These are phyloP conservation scores for Channallabes apus DNA, from an alignment of 2,797 vertebrate species.

Conservation along the genomic window DNA sequence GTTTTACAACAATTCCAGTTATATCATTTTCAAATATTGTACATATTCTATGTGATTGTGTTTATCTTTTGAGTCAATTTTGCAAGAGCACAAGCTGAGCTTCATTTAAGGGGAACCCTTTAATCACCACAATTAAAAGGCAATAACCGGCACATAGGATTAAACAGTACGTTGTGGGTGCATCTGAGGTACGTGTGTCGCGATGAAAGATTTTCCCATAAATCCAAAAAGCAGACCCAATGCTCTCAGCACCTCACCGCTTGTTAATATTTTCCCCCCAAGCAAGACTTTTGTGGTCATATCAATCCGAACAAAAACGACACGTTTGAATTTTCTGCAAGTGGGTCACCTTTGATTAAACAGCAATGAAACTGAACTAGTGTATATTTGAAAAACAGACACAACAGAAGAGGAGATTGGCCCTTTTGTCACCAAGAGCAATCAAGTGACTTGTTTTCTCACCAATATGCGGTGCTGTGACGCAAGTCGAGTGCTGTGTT, in stretches of 20 bases:
- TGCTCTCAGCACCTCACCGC: conserved; percentile 10
- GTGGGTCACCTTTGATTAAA: conserved; percentile 78
- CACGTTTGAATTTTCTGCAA: conserved; percentile 55
- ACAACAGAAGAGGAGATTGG: conserved; percentile 45
- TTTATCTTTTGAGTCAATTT: not conserved
- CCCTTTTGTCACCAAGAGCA: conserved; percentile 55
- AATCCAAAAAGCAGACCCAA: not conserved
- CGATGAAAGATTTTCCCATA: not conserved
- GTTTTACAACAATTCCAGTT: not conserved
- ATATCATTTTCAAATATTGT: not conserved
- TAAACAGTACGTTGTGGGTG: not conserved
- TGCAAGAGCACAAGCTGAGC: not conserved
- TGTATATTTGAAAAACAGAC: conserved; percentile 50
- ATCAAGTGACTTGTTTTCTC: conserved; percentile 62
- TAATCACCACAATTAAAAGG: not conserved
- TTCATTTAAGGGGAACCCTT: not conserved
- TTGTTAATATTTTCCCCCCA: conserved; percentile 49
- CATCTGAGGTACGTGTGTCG: not conserved
- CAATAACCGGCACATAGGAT: not conserved
- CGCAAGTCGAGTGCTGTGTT: conserved; percentile 60
- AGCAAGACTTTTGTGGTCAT: conserved; percentile 10
- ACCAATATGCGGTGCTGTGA: conserved; percentile 55
- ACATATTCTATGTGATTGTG: not conserved
- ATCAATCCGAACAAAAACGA: conserved; percentile 33
- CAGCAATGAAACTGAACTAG: conserved; percentile 59